Base-by-base conservation (phyloP, 2,888 invertebrate species). In the Branchellion lobata region DNA sequence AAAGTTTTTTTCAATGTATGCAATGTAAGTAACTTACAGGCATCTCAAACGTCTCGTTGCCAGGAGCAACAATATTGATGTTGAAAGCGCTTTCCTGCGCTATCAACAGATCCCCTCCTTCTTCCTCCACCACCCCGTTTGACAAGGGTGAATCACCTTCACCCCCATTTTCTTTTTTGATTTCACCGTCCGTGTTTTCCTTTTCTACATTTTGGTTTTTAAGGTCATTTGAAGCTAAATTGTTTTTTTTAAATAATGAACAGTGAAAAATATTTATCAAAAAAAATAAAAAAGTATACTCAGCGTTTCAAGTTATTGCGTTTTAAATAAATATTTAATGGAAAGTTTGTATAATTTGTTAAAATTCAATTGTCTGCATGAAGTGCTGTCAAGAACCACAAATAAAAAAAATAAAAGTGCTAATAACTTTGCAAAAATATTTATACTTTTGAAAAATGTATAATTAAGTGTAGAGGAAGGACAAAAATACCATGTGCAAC, bases 1-100 rank as follows among this genome's bases (percentile, higher is more conserved):
- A 11, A 31, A 29, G 5, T 33, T 21, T 3, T 65, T 65, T 11
- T n/a, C 21, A 65, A 65, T 69, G 34, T 14, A 11, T 69, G 31
- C 31, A 29, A 47, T 74, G 40, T 27, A 5, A 57, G 61, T 3
- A 5, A 57, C 24, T 85, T 88, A 93, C 93, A 90, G 96, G 96
- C 85, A 97, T 93, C 85, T 96, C 95, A 86, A 97, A 92, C 0
- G 94, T 91, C 84, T 96, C 96, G 11, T 93, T 91, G 0, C 94
- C 94, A 14, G 96, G 96, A 85, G 94, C 93, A 80, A 93, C 91
- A 85, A 97, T 94, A 89, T 95, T 94, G 24, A 97, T 93, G 78
- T 93, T 94, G 86, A 87, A 87, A 1, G 86, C 86, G 18, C 85
- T 86, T 76, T 87, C 87, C 82, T 86, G 86, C 53, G 87, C 86